Evolutionary conservation across 2,888 invertebrate species (phyloP), one percentile per base, ranked within the genome.

Genomic region (Blastobasis adustella): DNA sequence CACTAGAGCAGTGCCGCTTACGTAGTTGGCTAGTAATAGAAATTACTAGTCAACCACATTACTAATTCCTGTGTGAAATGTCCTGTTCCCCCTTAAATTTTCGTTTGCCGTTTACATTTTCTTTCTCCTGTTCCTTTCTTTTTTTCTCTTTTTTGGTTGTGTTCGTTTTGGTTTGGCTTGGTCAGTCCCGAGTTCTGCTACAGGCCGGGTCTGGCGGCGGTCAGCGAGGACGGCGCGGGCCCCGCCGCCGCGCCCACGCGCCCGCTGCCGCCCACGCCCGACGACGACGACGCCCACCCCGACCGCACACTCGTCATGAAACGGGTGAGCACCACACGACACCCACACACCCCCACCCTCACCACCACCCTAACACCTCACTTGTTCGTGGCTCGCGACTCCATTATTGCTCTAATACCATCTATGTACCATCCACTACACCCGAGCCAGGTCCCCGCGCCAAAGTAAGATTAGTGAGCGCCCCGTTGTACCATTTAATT

Each of bases 231-330:
- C 60, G 69, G 69, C 55, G 65, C 67, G 65, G 63, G 43, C 57
- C 82, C 89, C 61, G 93, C 93, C 54, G 93, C 93, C 54, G 95
- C 96, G 64, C 97, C 97, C 56, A 97, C 97, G 76, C 92, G 97
- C 63, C 98, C 98, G 50, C 90, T 98, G 70, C 98, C 98, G 52
- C 98, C 98, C 49, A 98, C 98, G 50, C 98, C 98, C 44, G 97
- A 97, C 78, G 97, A 98, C 73, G 96, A 96, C 79, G 94, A 94
- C 83, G 89, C 91, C 43, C 85, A 79, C 65, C 93, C 94, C 52
- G 97, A 97, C 81, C 92, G 96, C 71, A 98, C 97, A 54, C 92
- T 98, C 81, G 96, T 97, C 73, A 94, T 96, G 91, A 93, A 96
- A 86, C 91, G 96, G 93, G 97, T 97, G 83, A 93, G 95, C 92